Evolutionary conservation across 1,140 invertebrate genomes (phyloP).

Genomic region (Vanessa atalanta): DNA sequence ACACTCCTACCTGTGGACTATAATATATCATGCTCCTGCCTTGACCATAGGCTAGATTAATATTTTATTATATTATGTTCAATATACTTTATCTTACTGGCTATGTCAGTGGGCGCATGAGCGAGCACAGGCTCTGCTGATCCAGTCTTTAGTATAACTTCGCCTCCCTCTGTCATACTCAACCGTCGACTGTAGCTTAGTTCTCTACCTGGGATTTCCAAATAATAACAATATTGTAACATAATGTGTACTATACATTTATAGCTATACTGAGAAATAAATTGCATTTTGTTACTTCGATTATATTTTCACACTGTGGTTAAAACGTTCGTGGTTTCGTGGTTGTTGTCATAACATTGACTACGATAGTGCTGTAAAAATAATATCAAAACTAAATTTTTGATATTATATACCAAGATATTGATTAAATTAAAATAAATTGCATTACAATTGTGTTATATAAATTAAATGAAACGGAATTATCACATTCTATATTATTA

Average conservation of each 20-base stretch:
- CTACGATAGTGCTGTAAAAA: not conserved
- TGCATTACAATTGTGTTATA: too few relatives aligned
- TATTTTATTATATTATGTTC: not conserved
- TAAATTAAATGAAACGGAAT: too few relatives aligned
- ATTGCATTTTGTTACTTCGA: too few relatives aligned
- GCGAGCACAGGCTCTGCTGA: conserved; percentile 68
- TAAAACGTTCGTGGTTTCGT: not conserved
- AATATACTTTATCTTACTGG: conserved; percentile 57
- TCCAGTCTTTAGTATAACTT: conserved; percentile 70
- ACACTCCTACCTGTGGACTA: too few relatives aligned
- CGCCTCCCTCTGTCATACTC: conserved; percentile 71
- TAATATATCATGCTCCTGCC: too few relatives aligned
- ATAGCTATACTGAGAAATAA: not conserved
- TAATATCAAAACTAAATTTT: not conserved
- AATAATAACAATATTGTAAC: not conserved
- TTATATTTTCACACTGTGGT: not conserved
- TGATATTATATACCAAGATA: not conserved
- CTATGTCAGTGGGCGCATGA: conserved; percentile 73
- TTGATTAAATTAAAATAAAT: too few relatives aligned
- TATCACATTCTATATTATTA: too few relatives aligned
- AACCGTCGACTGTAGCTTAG: conserved; percentile 72
- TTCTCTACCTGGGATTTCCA: conserved; percentile 55
- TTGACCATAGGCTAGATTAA: too few relatives aligned
- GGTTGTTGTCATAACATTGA: not conserved
- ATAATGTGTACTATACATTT: too few relatives aligned